A percentile compares a stretch with the other conserved stretches of the same genome.
These are phyloP conservation scores for Cylloceria caligata DNA, from an alignment of 2,888 invertebrate species.

Conservation along the genomic window DNA sequence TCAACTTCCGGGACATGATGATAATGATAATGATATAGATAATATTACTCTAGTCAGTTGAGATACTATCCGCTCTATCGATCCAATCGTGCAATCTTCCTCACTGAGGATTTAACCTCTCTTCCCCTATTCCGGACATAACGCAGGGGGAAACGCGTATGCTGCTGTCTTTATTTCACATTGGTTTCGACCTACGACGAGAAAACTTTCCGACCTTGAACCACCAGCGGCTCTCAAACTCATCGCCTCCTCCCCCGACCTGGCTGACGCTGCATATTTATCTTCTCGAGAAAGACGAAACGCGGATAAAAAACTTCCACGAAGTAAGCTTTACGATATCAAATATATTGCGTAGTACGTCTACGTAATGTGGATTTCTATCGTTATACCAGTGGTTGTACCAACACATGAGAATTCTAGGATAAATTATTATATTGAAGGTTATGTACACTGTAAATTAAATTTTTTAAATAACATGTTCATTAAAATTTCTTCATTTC, in stretches of 20 bases:
- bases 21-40: neutral
- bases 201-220: slow-evolving; percentile 58
- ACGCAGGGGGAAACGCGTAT: slow-evolving; percentile 8
- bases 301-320: neutral
- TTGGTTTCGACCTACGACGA: slow-evolving; percentile 61
- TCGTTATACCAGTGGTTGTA: slow-evolving; percentile 5
- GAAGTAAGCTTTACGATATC: neutral
- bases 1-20: slow-evolving; percentile 33
- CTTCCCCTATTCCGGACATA: neutral
- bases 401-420: neutral
- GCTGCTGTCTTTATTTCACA: slow-evolving; percentile 31
- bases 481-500: neutral
- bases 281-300: neutral
- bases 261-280: slow-evolving; percentile 5
- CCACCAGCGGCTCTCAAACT: slow-evolving; percentile 60
- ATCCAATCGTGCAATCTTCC: slow-evolving; percentile 8
- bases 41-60: neutral
- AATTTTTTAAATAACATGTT: neutral
- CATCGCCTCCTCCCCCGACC: neutral
- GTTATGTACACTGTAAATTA: neutral
- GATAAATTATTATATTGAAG: neutral
- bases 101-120: neutral
- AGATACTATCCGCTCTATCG: slow-evolving; percentile 10
- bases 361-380: neutral
- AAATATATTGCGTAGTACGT: neutral